Base-by-base conservation (phyloP, 2,888 invertebrate species). In the Leptogaster cylindrica region DNA sequence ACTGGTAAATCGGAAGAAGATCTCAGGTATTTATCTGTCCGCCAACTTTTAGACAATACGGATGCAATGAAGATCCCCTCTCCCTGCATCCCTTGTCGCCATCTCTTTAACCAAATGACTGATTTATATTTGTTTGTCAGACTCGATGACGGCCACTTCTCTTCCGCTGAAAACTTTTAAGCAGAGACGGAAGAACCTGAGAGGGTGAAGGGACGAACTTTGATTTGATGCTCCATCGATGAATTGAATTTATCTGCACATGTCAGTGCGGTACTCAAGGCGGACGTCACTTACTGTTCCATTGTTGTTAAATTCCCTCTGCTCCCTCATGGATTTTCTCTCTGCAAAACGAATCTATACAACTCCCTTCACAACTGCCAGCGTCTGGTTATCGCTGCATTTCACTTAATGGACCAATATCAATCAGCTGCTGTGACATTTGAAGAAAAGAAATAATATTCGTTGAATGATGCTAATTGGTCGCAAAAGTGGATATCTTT, bases 91-190 rank as follows among this genome's bases (percentile, higher is more conserved):
- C 44, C 7, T 14, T 3, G 41, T 18, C 41, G 41, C 8, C n/a
- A n/a, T n/a, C 23, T 48, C 25, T 27, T 48, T 23, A 25, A n/a
- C n/a, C n/a, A n/a, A 48, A 25, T 23, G 39, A 25, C 61, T 61
- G 61, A 61, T 61, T 61, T 61, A 61, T 61, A 61, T 12, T 28
- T 61, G 44, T 61, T 61, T 61, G 61, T 61, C 61, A 41, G 61
- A 16, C 18, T 28, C 41, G 27, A 44, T 61, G 61, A 61, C 44
- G 61, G 61, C 61, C 61, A 61, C 28, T 39, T 58, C 58, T 31
- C 14, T 44, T 25, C 10, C 12, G 28, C 18, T 18, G 36, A 12
- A n/a, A 23, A 8, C 20, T 5, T 7, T 7, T 41, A n/a, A 6
- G 14, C 10, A 12, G n/a, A 10, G n/a, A 12, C 14, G 41, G 8